Evolutionary conservation across 2,113 vertebrate genomes (phyloP).

Genomic region (Penelope pileata): DNA sequence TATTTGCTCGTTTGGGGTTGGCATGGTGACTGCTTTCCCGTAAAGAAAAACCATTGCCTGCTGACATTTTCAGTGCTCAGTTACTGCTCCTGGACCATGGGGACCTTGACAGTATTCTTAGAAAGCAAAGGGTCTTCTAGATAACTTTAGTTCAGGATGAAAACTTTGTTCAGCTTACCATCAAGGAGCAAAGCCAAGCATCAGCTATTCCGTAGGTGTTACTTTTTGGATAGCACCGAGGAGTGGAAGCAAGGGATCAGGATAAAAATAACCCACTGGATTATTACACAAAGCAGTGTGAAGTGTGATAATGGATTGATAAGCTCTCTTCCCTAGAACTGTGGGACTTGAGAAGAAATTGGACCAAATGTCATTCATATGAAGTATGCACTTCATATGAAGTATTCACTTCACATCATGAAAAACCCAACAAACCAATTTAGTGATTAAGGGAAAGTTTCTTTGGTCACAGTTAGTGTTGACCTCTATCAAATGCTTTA

Average conservation of each 20-base stretch:
- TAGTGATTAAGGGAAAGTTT: neutral
- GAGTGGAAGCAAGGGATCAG: neutral
- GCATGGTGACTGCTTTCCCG: neutral
- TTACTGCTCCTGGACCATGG: neutral
- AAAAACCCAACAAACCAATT: no score
- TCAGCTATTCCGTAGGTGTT: neutral
- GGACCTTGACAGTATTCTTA: neutral
- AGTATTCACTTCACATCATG: no score
- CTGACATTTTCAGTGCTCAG: neutral
- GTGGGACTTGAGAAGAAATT: neutral
- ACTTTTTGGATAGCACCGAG: neutral
- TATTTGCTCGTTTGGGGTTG: neutral
- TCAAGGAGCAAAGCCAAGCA: neutral
- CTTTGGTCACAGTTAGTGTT: neutral
- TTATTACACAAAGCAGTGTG: neutral
- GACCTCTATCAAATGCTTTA: neutral
- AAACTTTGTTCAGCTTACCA: neutral
- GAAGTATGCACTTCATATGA: neutral
- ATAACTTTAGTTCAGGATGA: neutral
- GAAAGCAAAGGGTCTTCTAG: neutral
- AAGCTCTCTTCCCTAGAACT: neutral
- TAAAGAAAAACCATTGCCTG: neutral
- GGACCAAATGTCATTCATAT: neutral
- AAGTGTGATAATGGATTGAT: neutral
- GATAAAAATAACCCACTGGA: neutral